Conservation (phyloP, 1,140 invertebrate genomes). For the Bombus soroeensis region DNA sequence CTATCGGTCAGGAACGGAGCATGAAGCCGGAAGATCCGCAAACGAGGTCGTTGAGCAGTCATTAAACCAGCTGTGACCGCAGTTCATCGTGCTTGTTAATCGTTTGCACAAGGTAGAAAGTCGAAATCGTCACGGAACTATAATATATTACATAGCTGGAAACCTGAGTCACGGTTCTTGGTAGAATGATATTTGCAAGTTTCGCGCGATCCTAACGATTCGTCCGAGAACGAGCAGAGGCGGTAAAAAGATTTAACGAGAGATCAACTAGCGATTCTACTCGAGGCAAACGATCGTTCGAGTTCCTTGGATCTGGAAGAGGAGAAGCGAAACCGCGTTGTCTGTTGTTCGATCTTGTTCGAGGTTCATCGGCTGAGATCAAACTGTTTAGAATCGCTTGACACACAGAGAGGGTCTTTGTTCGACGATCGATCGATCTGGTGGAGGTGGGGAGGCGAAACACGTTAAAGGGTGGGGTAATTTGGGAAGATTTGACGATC, state of each 20-base stretch:
- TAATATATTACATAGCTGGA: not conserved
- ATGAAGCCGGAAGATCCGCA: not conserved
- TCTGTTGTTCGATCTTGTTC: not conserved
- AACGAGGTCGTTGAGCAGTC: not conserved
- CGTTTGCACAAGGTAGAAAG: conserved; percentile 14
- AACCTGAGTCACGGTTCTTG: not conserved
- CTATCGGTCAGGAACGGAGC: not conserved
- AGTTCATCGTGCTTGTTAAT: not conserved
- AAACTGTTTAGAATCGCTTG: not conserved
- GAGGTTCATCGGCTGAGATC: not conserved
- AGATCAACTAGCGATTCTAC: no score
- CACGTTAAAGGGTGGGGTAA: conserved; percentile 34
- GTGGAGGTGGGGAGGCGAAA: conserved; percentile 41
- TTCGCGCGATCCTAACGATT: not conserved
- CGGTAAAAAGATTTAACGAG: no score
- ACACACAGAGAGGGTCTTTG: not conserved
- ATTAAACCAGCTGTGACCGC: not conserved
- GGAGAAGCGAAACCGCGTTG: not conserved
- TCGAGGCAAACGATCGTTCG: no score
- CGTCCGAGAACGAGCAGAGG: no score
- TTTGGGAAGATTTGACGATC: conserved; percentile 54
- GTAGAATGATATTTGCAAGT: not conserved
- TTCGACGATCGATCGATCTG: conserved; percentile 40
- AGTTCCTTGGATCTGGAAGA: not conserved
- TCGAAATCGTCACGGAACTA: not conserved